These are phyloP conservation scores for Parapristionchus giblindavisi DNA, from an alignment of 2,888 invertebrate genomes.

Conservation along the genomic window DNA sequence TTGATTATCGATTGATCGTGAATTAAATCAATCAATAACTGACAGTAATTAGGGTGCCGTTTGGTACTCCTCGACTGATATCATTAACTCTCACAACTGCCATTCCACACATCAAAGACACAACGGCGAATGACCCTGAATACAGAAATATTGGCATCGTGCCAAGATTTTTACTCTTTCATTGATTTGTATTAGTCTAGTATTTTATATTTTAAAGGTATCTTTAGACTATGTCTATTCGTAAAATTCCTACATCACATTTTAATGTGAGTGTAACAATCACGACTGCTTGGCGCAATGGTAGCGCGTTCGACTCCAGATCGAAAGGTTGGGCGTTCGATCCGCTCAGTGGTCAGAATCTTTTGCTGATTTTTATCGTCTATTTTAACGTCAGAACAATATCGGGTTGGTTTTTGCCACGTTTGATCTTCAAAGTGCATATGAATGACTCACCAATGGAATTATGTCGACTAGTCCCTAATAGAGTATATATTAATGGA, in stretches of 20 bases:
- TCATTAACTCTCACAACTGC: constrained; percentile 43
- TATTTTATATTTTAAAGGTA: background rate
- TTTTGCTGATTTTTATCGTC: background rate
- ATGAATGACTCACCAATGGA: constrained; percentile 78
- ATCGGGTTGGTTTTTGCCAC: background rate
- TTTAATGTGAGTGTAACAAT: too few species aligned
- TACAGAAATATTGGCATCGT: too few species aligned
- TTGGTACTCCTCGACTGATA: background rate
- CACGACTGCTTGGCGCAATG: constrained; percentile 39
- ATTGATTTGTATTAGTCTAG: background rate
- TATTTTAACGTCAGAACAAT: background rate
- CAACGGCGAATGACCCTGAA: constrained; percentile 79
- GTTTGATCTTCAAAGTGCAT: background rate
- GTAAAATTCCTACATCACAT: too few species aligned
- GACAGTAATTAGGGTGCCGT: background rate
- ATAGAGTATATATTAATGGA: constrained; percentile 83
- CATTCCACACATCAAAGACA: constrained; percentile 80
- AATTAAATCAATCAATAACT: background rate
- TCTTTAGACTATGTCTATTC: too few species aligned
- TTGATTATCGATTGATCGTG: too few species aligned
- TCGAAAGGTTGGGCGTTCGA: constrained; percentile 41
- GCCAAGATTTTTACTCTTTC: too few species aligned
- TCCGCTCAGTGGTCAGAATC: background rate
- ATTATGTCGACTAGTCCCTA: constrained; percentile 87
- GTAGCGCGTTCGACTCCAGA: constrained; percentile 41